These are phyloP conservation scores for Micronycteris hirsuta DNA, from an alignment of 2,113 vertebrate genomes.

Conservation along the genomic window DNA sequence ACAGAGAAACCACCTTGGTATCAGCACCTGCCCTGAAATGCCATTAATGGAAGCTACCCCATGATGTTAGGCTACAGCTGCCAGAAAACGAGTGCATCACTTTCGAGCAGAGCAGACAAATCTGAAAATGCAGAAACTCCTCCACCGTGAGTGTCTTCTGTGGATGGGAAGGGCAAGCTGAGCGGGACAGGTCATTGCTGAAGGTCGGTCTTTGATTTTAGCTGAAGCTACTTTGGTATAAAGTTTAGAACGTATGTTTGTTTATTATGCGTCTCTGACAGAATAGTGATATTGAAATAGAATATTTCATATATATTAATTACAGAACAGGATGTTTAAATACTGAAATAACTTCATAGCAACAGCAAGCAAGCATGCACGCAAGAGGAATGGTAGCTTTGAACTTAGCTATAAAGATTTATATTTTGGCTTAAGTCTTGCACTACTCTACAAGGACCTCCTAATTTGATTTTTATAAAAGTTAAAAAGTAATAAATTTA, in stretches of 20 bases:
- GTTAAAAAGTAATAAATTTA: slow-evolving; percentile 29
- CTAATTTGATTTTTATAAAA: background rate
- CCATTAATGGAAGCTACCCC: background rate
- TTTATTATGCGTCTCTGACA: slow-evolving; percentile 17
- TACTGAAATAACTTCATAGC: background rate
- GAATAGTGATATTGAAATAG: background rate
- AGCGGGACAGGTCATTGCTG: background rate
- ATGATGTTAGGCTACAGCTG: background rate
- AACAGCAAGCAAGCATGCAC: background rate
- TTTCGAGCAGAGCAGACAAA: slow-evolving; percentile 25
- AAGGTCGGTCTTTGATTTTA: slow-evolving; percentile 21
- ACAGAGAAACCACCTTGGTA: slow-evolving; percentile 1
- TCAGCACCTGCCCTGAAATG: slow-evolving; percentile 35
- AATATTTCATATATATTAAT: background rate
- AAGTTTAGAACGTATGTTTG: slow-evolving; percentile 43
- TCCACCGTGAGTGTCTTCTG: background rate
- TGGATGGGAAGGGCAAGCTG: slow-evolving; percentile 16
- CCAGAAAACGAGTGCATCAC: slow-evolving; percentile 20
- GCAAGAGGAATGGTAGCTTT: background rate
- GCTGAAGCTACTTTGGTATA: slow-evolving; percentile 21
- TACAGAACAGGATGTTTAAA: background rate
- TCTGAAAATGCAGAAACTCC: slow-evolving; percentile 16
- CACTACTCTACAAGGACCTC: background rate
- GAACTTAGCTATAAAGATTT: background rate
- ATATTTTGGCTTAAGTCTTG: background rate